phyloP scores from a whole-genome alignment of 35 echinoderm and acorn worm genomes.

The Ptychodera flava region DNA sequence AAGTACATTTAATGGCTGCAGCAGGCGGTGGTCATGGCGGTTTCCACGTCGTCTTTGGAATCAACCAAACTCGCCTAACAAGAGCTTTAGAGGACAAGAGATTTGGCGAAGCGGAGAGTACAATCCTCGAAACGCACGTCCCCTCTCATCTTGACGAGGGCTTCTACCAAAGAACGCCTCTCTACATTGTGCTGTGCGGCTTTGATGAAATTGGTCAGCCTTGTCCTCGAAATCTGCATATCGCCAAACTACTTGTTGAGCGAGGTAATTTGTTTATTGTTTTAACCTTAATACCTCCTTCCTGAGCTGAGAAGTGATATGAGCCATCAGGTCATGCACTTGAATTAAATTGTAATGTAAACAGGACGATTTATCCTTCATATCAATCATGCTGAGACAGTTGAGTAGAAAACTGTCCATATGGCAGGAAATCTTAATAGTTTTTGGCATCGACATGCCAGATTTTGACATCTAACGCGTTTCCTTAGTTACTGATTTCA shows the following conservation, averaged over 20 bases:
- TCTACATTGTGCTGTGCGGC: neutral
- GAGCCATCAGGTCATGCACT: too few species aligned
- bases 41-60: neutral
- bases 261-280: too few species aligned
- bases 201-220: neutral
- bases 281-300: too few species aligned
- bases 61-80: neutral
- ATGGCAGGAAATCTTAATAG: too few species aligned
- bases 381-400: too few species aligned
- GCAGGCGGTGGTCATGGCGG: neutral
- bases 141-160: neutral
- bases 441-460: too few species aligned
- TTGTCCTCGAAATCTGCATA: neutral
- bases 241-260: neutral
- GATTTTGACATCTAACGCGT: too few species aligned
- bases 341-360: too few species aligned
- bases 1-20: neutral
- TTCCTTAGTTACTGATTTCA: too few species aligned
- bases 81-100: neutral
- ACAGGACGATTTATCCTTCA: too few species aligned
- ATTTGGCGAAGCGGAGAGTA: neutral
- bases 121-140: neutral
- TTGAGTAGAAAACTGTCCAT: too few species aligned
- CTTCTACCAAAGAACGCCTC: neutral
- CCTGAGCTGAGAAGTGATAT: too few species aligned